A percentile compares a stretch with the other conserved stretches of the same genome.
These are phyloP conservation scores for Cirrhinus mrigala DNA, from an alignment of 2,797 vertebrate species.

Conservation along the genomic window DNA sequence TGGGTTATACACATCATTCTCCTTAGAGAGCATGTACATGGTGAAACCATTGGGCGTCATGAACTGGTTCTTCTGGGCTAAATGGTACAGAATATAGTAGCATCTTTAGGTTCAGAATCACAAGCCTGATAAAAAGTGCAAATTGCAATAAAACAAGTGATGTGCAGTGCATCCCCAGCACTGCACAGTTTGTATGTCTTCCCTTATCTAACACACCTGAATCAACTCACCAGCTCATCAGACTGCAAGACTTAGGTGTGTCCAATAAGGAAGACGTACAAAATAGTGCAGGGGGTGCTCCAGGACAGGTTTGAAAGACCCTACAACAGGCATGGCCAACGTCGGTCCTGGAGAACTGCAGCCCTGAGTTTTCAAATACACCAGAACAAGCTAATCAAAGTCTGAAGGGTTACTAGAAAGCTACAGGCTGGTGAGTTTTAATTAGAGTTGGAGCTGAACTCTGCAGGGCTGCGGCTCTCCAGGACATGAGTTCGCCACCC, in stretches of 20 bases:
- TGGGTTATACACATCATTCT: conserved; percentile 85
- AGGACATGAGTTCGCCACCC: too few relatives aligned
- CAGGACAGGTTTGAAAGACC: background rate
- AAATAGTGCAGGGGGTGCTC: background rate
- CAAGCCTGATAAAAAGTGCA: conserved; percentile 1
- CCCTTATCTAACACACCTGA: background rate
- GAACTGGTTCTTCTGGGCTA: conserved; percentile 82
- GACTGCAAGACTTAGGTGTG: background rate
- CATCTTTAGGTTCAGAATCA: background rate
- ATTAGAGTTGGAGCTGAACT: too few relatives aligned
- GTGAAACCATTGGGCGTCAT: conserved; percentile 96
- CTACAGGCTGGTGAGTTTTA: too few relatives aligned
- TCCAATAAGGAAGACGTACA: background rate
- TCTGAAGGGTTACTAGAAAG: too few relatives aligned
- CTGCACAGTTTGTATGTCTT: background rate
- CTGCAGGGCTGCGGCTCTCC: too few relatives aligned
- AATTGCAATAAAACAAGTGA: background rate
- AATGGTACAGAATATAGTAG: conserved; percentile 50
- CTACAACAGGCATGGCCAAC: background rate
- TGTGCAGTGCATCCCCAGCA: background rate
- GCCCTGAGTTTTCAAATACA: too few relatives aligned
- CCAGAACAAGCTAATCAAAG: too few relatives aligned
- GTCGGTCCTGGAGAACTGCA: too few relatives aligned
- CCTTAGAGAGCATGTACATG: conserved; percentile 92
- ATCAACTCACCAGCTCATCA: background rate